phyloP scores from a whole-genome alignment of 2,113 vertebrate genomes.

The Oplegnathus fasciatus region DNA sequence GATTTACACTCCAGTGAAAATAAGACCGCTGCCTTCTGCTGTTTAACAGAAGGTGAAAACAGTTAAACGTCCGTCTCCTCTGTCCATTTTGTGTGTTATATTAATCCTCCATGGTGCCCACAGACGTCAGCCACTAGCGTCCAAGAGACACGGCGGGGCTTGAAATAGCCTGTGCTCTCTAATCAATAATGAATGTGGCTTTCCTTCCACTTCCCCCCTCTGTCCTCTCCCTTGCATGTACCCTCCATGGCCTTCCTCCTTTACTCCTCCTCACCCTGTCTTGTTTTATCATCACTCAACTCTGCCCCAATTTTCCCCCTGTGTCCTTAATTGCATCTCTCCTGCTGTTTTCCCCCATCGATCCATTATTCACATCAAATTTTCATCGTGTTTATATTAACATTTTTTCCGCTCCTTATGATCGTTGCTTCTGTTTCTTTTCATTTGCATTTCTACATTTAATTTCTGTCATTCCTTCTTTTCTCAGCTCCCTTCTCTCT shows the following conservation, averaged over 20 bases:
- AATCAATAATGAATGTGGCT: conserved; percentile 80
- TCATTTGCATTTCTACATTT: conserved; percentile 4
- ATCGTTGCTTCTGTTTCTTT: not conserved
- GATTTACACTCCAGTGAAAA: not conserved
- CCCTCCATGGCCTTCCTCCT: conserved; percentile 45
- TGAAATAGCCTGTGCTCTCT: conserved; percentile 69
- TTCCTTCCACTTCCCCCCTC: conserved; percentile 57
- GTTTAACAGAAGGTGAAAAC: conserved; percentile 9
- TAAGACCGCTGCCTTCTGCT: not conserved
- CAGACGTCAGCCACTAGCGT: conserved; percentile 43
- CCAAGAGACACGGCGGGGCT: conserved; percentile 42
- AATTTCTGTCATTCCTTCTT: not conserved
- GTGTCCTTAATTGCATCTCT: conserved; percentile 35
- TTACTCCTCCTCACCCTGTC: conserved; percentile 33
- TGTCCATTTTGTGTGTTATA: conserved; percentile 19
- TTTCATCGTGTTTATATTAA: conserved; percentile 6
- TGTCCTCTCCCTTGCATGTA: conserved; percentile 25
- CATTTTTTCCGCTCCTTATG: not conserved
- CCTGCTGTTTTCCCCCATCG: conserved; percentile 3
- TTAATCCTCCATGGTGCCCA: conserved; percentile 34
- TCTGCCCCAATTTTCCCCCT: conserved; percentile 17
- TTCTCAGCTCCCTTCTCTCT: not conserved
- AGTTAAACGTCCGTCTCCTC: not conserved
- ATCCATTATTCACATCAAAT: conserved; percentile 9
- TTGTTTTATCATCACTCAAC: conserved; percentile 45